phyloP scores from a whole-genome alignment of 1,140 invertebrate genomes.

The Lepidurus arcticus region DNA sequence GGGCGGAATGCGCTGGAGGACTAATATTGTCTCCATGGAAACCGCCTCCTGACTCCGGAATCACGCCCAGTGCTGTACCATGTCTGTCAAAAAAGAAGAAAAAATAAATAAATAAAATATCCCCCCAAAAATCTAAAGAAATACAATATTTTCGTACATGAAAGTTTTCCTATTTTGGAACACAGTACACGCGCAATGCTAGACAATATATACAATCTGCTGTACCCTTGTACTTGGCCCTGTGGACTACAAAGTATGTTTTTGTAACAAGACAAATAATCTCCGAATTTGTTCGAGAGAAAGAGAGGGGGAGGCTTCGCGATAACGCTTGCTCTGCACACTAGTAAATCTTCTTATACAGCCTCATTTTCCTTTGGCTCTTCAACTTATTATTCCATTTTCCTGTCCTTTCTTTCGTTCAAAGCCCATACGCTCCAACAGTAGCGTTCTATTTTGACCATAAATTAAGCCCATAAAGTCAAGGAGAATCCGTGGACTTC shows the following conservation, averaged over 20 bases:
- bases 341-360: conserved; percentile 7
- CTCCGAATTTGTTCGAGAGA: not conserved
- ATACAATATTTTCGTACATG: not conserved
- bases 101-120: not conserved
- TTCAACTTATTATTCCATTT: conserved; percentile 5
- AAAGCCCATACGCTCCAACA: too few species aligned
- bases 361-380: not conserved
- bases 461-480: too few species aligned
- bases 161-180: not conserved
- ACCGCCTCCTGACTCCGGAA: not conserved
- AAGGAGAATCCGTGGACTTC: too few species aligned
- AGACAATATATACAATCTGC: not conserved
- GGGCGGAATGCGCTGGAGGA: conserved; percentile 6
- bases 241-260: not conserved
- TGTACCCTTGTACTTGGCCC: not conserved
- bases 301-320: not conserved
- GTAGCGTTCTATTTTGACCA: too few species aligned
- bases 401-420: not conserved
- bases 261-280: conserved; percentile 7
- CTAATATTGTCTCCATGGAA: conserved; percentile 11
- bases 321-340: not conserved
- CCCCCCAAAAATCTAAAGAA: not conserved
- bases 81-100: not conserved
- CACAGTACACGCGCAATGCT: not conserved
- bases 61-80: not conserved